Evolutionary conservation across 2,888 invertebrate genomes (phyloP).

Genomic region (Hydraecia micacea): DNA sequence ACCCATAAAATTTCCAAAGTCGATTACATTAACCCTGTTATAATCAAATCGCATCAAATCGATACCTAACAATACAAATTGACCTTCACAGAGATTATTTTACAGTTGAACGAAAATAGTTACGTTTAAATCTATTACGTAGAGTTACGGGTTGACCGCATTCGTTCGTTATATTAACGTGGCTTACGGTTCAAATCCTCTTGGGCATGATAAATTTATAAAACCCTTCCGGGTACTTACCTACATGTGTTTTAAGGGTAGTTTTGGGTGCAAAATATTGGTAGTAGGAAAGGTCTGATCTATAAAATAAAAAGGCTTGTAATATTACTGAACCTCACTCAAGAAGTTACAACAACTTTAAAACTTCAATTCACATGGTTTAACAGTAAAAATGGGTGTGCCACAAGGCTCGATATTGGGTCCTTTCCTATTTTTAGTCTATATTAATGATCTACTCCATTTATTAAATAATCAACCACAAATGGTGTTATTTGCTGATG

Average conservation of each 20-base stretch:
- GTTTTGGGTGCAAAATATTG: constrained; percentile 30
- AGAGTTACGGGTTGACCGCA: constrained; percentile 51
- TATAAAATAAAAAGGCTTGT: neutral
- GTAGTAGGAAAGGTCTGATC: neutral
- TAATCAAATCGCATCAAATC: constrained; percentile 6
- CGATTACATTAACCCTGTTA: neutral
- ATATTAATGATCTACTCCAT: no score
- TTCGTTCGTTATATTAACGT: constrained; percentile 53
- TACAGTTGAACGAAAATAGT: constrained; percentile 36
- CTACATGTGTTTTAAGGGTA: constrained; percentile 31
- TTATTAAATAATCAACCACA: no score
- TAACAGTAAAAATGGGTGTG: no score
- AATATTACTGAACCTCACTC: neutral
- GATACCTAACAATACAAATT: constrained; percentile 25
- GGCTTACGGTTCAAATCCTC: constrained; percentile 45
- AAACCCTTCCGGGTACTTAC: constrained; percentile 44
- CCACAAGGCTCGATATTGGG: no score
- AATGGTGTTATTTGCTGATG: no score
- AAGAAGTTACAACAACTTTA: neutral
- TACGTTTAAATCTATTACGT: constrained; percentile 51
- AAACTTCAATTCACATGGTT: no score
- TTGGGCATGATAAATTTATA: constrained; percentile 55
- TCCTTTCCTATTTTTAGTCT: no score
- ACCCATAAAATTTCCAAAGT: neutral
- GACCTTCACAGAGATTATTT: constrained; percentile 24